Conservation (phyloP, 2,888 invertebrate species). For the Eupithecia inturbata region DNA sequence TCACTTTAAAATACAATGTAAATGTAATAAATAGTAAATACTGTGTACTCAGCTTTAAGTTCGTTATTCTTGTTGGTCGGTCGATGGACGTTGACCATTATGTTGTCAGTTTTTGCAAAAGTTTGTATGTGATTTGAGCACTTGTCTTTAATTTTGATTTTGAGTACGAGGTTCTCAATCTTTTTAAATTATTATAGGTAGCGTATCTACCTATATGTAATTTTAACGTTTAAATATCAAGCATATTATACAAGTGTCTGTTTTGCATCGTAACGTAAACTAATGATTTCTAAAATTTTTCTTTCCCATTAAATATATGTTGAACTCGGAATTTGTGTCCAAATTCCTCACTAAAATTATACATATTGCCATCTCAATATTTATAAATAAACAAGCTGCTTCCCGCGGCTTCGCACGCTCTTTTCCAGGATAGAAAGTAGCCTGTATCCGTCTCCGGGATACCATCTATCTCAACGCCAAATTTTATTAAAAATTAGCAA, state of each 20-base stretch:
- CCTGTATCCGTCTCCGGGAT: too few relatives aligned
- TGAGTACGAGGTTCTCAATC: conserved; percentile 39
- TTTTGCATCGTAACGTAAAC: background rate
- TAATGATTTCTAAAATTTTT: background rate
- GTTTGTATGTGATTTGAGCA: conserved; percentile 20
- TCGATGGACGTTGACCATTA: conserved; percentile 17
- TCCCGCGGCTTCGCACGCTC: too few relatives aligned
- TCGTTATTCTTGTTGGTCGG: background rate
- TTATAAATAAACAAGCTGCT: too few relatives aligned
- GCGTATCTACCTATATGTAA: too few relatives aligned
- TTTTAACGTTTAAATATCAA: background rate
- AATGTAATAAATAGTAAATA: background rate
- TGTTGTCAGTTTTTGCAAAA: conserved; percentile 45
- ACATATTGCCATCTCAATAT: background rate
- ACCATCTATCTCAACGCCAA: too few relatives aligned
- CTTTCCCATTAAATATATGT: background rate
- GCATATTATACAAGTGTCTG: too few relatives aligned
- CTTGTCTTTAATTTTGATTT: conserved; percentile 36
- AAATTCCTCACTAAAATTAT: background rate
- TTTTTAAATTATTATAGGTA: conserved; percentile 13
- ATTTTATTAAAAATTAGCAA: too few relatives aligned
- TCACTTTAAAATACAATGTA: background rate
- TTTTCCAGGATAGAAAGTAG: too few relatives aligned
- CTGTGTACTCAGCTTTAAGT: background rate
- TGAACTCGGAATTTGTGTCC: background rate